A percentile compares a stretch with the other conserved stretches of the same genome.
phyloP scores from a whole-genome alignment of 2,888 invertebrate genomes.

The Sminthurinus aureus region DNA sequence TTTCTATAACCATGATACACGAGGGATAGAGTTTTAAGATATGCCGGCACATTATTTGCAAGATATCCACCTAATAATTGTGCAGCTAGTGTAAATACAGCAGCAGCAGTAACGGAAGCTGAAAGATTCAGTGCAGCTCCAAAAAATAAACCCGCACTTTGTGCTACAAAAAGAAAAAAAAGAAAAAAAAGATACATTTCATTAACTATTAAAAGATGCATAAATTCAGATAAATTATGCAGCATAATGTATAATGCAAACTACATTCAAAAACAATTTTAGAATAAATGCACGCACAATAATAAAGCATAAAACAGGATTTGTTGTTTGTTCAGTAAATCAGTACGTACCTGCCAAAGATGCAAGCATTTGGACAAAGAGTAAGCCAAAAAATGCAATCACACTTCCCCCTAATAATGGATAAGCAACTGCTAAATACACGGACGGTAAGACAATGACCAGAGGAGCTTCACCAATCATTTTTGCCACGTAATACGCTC shows the following conservation, averaged over 20 bases:
- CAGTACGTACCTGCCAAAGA: slow-evolving; percentile 58
- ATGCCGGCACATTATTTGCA: slow-evolving; percentile 65
- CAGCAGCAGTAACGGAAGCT: slow-evolving; percentile 78
- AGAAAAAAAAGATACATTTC: too few relatives aligned
- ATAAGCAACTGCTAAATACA: slow-evolving; percentile 79
- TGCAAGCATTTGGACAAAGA: slow-evolving; percentile 65
- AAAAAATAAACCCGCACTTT: slow-evolving; percentile 80
- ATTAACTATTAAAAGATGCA: too few relatives aligned
- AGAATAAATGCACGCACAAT: too few relatives aligned
- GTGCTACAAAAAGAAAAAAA: slow-evolving; percentile 42
- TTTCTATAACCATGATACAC: slow-evolving; percentile 82
- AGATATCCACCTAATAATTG: slow-evolving; percentile 80
- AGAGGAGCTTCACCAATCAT: slow-evolving; percentile 81
- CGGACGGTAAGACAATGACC: slow-evolving; percentile 76
- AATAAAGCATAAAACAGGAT: too few relatives aligned
- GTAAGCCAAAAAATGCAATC: slow-evolving; percentile 73
- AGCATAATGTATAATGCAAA: too few relatives aligned
- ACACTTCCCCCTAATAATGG: slow-evolving; percentile 76
- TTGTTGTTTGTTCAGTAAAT: too few relatives aligned
- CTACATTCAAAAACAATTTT: too few relatives aligned
- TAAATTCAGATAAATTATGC: too few relatives aligned
- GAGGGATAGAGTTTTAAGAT: slow-evolving; percentile 63
- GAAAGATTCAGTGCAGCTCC: slow-evolving; percentile 81
- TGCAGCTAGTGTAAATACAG: slow-evolving; percentile 77
- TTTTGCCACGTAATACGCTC: slow-evolving; percentile 75